phyloP scores from a whole-genome alignment of 2,888 invertebrate species.

The Tetrapedia diversipes region DNA sequence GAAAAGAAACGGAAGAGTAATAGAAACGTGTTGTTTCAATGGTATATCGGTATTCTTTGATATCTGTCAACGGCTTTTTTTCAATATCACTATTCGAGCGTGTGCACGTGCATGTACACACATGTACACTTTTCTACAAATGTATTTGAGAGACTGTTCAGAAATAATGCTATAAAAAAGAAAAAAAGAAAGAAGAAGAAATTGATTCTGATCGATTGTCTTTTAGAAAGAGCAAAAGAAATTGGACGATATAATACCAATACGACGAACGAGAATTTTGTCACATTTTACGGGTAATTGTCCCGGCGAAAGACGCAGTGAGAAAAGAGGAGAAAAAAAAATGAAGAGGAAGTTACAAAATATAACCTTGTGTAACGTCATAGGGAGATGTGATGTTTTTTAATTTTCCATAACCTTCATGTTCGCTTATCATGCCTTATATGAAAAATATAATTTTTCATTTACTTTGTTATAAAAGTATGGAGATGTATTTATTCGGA shows the following conservation, averaged over 20 bases:
- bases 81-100: constrained; percentile 12
- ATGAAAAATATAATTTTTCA: neutral
- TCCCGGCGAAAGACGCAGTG: constrained; percentile 55
- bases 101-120: constrained; percentile 9
- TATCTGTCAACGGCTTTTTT: constrained; percentile 4
- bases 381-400: constrained; percentile 52
- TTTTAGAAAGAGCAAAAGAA: constrained; percentile 26
- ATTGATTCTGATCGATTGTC: constrained; percentile 56
- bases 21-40: constrained; percentile 14
- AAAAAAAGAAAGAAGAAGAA: neutral
- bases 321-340: constrained; percentile 25
- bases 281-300: constrained; percentile 60
- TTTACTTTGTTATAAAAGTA: constrained; percentile 11
- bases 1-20: neutral
- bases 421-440: neutral
- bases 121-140: constrained; percentile 50
- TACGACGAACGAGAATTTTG: constrained; percentile 65
- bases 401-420: constrained; percentile 42
- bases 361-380: constrained; percentile 77
- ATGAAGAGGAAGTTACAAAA: constrained; percentile 70
- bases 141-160: constrained; percentile 66
- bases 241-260: constrained; percentile 54
- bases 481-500: neutral
- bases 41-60: constrained; percentile 15
- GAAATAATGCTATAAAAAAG: constrained; percentile 34